Conservation (phyloP, 2,888 invertebrate genomes). For the Heliconius ethilla region DNA sequence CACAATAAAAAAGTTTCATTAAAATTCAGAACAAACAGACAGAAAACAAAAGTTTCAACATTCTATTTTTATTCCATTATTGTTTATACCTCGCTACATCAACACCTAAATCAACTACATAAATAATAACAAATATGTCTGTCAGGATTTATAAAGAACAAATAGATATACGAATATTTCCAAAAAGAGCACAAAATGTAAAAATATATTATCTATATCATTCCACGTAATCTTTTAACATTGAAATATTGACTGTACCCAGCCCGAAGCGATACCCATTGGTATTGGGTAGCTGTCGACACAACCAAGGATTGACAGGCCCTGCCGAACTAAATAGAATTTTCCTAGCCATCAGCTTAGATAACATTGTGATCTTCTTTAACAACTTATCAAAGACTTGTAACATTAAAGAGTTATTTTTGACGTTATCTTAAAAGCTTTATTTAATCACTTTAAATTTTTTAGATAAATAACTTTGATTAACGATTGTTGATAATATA, state of each 20-base stretch:
- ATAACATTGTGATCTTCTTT: slow-evolving; percentile 25
- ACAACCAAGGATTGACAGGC: slow-evolving; percentile 59
- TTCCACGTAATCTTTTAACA: slow-evolving; percentile 58
- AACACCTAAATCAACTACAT: not conserved
- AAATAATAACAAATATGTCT: not conserved
- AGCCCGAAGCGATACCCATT: slow-evolving; percentile 60
- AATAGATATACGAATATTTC: not conserved
- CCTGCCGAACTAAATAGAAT: slow-evolving; percentile 55
- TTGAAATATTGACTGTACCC: slow-evolving; percentile 49
- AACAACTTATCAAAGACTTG: slow-evolving; percentile 14
- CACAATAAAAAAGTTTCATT: too few relatives aligned
- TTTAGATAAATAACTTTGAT: not conserved
- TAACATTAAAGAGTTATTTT: slow-evolving; percentile 21
- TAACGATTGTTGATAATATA: not conserved
- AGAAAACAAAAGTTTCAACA: too few relatives aligned
- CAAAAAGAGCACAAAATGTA: not conserved
- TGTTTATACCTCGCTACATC: not conserved
- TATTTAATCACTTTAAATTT: not conserved
- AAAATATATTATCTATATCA: slow-evolving; percentile 19
- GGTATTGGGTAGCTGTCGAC: slow-evolving; percentile 64
- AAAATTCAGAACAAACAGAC: too few relatives aligned
- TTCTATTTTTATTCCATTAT: too few relatives aligned
- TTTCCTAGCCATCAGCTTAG: slow-evolving; percentile 52
- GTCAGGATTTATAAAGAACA: not conserved
- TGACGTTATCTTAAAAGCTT: slow-evolving; percentile 3